Evolutionary conservation across 2,888 invertebrate genomes (phyloP).

Genomic region (Dryomyza anilis): DNA sequence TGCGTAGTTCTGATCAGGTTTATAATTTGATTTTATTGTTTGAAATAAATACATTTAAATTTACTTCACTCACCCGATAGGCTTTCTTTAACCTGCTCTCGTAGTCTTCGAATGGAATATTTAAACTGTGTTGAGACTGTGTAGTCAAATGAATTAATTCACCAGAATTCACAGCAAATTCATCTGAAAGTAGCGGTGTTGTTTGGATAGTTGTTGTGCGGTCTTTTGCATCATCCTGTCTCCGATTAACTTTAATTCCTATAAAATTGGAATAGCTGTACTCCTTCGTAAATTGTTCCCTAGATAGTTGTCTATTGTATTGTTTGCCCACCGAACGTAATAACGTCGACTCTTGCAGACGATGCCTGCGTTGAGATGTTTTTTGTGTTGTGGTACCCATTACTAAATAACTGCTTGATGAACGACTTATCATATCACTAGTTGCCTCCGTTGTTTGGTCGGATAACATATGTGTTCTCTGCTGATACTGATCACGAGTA

Average conservation of each 20-base stretch:
- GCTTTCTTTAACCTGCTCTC: constrained; percentile 60
- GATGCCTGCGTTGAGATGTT: constrained; percentile 26
- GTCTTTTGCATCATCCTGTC: too few species aligned
- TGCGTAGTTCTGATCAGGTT: too few species aligned
- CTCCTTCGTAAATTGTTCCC: constrained; percentile 36
- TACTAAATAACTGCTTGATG: constrained; percentile 15
- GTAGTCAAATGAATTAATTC: constrained; percentile 64
- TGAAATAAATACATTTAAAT: too few species aligned
- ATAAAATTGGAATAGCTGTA: too few species aligned
- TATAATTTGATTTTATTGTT: too few species aligned
- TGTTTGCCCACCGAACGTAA: constrained; percentile 38
- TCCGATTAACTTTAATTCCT: too few species aligned
- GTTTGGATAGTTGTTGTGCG: constrained; percentile 27
- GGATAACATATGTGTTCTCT: constrained; percentile 37
- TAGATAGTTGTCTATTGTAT: constrained; percentile 25
- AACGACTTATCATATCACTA: constrained; percentile 29
- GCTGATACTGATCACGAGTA: constrained; percentile 48
- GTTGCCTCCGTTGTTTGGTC: background rate
- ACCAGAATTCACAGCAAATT: constrained; percentile 42
- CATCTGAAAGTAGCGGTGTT: constrained; percentile 34
- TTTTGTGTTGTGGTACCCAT: constrained; percentile 16
- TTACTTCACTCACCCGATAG: constrained; percentile 55
- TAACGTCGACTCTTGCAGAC: constrained; percentile 44
- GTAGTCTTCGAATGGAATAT: constrained; percentile 68
- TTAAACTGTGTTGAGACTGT: constrained; percentile 69